Evolutionary conservation across 2,888 invertebrate genomes (phyloP).

Genomic region (Dilophus febrilis): DNA sequence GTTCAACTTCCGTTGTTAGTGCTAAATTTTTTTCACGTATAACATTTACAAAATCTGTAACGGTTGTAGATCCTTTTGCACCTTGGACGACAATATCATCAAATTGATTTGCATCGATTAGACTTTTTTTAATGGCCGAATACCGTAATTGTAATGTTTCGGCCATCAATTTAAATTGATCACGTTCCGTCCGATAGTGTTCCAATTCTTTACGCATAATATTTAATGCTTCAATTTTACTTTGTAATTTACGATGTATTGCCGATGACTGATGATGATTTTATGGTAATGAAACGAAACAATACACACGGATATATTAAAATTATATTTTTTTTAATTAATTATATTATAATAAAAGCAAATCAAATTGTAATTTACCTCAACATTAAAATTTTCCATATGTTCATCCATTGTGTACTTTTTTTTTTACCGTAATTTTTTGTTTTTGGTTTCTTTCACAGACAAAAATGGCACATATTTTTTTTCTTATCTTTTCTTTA

Average conservation of each 20-base stretch:
- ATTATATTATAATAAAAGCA: too few relatives aligned
- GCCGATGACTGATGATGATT: neutral
- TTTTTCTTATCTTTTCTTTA: too few relatives aligned
- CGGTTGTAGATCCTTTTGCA: conserved; percentile 31
- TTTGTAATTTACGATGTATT: conserved; percentile 47
- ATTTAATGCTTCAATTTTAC: conserved; percentile 66
- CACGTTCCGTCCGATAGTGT: conserved; percentile 59
- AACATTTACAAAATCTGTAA: conserved; percentile 36
- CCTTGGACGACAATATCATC: conserved; percentile 11
- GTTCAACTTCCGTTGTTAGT: conserved; percentile 41
- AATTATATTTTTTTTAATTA: too few relatives aligned
- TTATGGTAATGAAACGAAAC: too few relatives aligned
- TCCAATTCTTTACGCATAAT: conserved; percentile 62
- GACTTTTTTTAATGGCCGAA: conserved; percentile 31
- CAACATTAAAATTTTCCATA: conserved; percentile 30
- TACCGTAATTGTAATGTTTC: conserved; percentile 51
- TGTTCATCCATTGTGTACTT: conserved; percentile 28
- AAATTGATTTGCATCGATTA: conserved; percentile 19
- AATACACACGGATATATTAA: too few relatives aligned
- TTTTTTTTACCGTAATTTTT: too few relatives aligned
- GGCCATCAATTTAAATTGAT: conserved; percentile 62
- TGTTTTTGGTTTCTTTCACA: too few relatives aligned
- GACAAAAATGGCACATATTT: too few relatives aligned
- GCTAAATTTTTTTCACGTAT: conserved; percentile 41
- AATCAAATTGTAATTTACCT: conserved; percentile 21